A percentile compares a stretch with the other conserved stretches of the same genome.
Evolutionary conservation across 2,113 vertebrate species (phyloP).

Genomic region (Lagopus muta): DNA sequence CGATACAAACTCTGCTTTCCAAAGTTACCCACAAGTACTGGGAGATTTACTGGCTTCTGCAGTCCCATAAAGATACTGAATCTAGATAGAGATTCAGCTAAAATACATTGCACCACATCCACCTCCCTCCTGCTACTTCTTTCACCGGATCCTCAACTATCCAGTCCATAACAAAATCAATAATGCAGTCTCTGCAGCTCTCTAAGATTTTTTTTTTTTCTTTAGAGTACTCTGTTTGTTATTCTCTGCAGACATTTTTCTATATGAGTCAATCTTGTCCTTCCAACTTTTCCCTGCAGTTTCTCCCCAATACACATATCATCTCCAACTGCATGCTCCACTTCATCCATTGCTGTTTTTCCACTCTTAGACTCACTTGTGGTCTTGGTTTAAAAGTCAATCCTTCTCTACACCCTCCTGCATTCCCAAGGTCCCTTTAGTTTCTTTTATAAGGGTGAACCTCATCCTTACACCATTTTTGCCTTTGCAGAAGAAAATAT

Average conservation of each 20-base stretch:
- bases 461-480: not conserved
- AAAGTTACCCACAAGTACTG: not conserved
- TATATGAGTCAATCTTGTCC: not conserved
- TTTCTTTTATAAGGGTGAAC: not conserved
- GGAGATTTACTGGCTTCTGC: not conserved
- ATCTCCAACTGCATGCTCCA: not conserved
- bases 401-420: not conserved
- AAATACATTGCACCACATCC: not conserved
- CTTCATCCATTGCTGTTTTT: not conserved
- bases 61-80: not conserved
- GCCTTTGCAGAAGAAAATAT: not conserved
- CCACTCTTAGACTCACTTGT: not conserved
- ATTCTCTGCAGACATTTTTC: not conserved
- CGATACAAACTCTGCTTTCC: not conserved
- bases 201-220: not conserved
- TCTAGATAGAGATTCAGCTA: not conserved
- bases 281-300: not conserved
- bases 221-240: not conserved
- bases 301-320: accelerated
- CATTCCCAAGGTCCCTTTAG: not conserved
- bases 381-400: not conserved
- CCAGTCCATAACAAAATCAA: not conserved
- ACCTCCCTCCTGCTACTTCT: not conserved
- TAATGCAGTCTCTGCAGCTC: not conserved
- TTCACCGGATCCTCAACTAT: not conserved